A percentile compares a stretch with the other conserved stretches of the same genome.
Conservation (phyloP, 2,113 vertebrate species). For the Heptranchias perlo region DNA sequence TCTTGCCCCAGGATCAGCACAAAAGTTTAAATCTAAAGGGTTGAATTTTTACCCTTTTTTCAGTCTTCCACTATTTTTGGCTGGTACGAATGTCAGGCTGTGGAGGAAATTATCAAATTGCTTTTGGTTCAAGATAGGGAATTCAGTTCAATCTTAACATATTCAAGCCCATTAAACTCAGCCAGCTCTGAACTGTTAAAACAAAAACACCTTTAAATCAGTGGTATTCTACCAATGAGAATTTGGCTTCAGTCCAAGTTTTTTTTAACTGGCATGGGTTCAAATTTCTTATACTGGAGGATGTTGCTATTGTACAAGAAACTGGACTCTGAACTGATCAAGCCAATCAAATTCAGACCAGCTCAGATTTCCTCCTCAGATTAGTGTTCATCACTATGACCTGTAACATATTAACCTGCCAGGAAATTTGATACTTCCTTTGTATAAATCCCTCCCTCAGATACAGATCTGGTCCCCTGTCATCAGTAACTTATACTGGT, state of each 20-base stretch:
- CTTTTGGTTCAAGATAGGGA: neutral
- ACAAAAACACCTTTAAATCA: neutral
- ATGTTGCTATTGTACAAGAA: neutral
- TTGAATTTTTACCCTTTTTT: neutral
- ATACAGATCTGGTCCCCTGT: neutral
- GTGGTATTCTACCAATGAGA: neutral
- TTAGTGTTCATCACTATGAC: neutral
- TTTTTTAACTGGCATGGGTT: neutral
- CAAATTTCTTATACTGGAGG: neutral
- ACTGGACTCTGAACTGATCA: neutral
- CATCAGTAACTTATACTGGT: neutral
- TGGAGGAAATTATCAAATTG: neutral
- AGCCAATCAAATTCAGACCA: neutral
- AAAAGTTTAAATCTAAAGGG: neutral
- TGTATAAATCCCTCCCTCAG: neutral
- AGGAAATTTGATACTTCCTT: constrained; percentile 8
- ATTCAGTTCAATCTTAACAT: neutral
- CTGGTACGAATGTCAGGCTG: neutral
- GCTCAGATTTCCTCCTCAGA: neutral
- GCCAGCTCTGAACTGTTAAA: neutral
- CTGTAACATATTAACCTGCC: neutral
- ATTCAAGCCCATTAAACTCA: neutral
- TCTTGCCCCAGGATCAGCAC: neutral
- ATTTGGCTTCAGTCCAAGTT: neutral
- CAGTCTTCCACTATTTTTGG: neutral